These are phyloP conservation scores for Eupithecia subumbrata DNA, from an alignment of 2,888 invertebrate genomes.

Conservation along the genomic window DNA sequence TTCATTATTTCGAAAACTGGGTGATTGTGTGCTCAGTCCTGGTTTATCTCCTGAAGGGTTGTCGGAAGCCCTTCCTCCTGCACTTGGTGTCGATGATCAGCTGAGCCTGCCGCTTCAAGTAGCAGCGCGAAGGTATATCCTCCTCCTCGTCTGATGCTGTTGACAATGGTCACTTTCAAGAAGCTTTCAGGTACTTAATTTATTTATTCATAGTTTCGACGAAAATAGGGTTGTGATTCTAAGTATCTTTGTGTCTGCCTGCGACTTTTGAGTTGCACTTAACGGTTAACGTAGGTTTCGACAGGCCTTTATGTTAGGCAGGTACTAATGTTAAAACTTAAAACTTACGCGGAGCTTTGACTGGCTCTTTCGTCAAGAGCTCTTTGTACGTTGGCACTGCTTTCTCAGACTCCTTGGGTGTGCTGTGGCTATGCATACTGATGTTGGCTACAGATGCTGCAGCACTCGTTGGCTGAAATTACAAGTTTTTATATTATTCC, in stretches of 20 bases:
- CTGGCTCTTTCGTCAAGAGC: constrained; percentile 68
- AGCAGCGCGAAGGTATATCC: constrained; percentile 91
- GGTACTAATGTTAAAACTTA: not conserved
- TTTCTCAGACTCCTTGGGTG: constrained; percentile 70
- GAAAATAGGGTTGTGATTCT: not conserved
- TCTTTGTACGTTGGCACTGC: constrained; percentile 72
- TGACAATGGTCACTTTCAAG: not conserved
- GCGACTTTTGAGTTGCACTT: too few relatives aligned
- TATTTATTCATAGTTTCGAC: not conserved
- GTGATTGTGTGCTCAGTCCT: not conserved
- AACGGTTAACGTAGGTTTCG: too few relatives aligned
- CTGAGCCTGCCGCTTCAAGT: constrained; percentile 92
- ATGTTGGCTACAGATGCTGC: constrained; percentile 71
- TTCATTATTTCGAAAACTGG: not conserved
- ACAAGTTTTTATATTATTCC: not conserved
- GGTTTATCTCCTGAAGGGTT: constrained; percentile 64
- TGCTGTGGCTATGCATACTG: constrained; percentile 72
- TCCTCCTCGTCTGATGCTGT: constrained; percentile 91
- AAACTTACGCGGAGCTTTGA: constrained; percentile 65
- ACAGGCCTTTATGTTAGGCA: too few relatives aligned
- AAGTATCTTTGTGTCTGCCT: too few relatives aligned
- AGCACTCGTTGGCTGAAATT: constrained; percentile 67
- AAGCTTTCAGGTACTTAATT: not conserved
- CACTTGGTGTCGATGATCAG: constrained; percentile 92
- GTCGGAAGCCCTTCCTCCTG: constrained; percentile 88